Base-by-base conservation (phyloP, 2,797 vertebrate genomes). In the Danio aesculapii region DNA sequence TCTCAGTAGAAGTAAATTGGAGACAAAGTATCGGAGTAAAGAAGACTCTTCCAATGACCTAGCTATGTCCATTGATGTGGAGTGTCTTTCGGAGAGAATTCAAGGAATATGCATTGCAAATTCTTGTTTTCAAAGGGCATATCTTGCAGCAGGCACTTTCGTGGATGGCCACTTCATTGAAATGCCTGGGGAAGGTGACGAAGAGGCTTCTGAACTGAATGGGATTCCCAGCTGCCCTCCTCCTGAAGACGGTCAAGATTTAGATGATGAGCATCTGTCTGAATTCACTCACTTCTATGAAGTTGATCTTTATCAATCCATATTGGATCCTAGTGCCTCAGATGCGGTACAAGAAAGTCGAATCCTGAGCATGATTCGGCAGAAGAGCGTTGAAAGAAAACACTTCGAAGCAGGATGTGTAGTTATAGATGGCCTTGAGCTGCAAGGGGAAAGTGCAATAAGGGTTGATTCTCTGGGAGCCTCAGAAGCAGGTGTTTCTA, bases 321-420 rank as follows among this genome's bases (percentile, higher is more conserved):
- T 99, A 97, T 99, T 99, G 98, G 98, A 99, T 99, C 96, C 98
- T 94, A 97, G 98, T 99, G 98, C 98, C 98, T 99, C 98, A 97
- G 96, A 98, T 93, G 95, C 95, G 83, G 94, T 95, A 94, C 96
- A 97, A 96, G 98, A 99, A 93, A 99, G 98, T 96, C 97, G 97
- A 87, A 99, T 99, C 94, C 94, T 99, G 91, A 98, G 95, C 93
- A 97, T 99, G 97, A 99, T 99, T 95, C 97, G 96, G 92, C 98
- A 97, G 46, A 98, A 98, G 89, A 97, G 97, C 95, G 95, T 94
- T 93, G 96, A 97, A 94, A 95, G 94, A 92, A 92, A 93, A 92
- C 95, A 97, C 90, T 91, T 96, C 93, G 97, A 98, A 96, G 97
- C 97, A 92, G 97, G 98, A 93, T 96, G 96, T 96, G 95, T 97